Percentiles rank a stretch among this genome's conserved stretches.
phyloP scores from a whole-genome alignment of 2,888 invertebrate genomes.

The Drosophila sordidapex region DNA sequence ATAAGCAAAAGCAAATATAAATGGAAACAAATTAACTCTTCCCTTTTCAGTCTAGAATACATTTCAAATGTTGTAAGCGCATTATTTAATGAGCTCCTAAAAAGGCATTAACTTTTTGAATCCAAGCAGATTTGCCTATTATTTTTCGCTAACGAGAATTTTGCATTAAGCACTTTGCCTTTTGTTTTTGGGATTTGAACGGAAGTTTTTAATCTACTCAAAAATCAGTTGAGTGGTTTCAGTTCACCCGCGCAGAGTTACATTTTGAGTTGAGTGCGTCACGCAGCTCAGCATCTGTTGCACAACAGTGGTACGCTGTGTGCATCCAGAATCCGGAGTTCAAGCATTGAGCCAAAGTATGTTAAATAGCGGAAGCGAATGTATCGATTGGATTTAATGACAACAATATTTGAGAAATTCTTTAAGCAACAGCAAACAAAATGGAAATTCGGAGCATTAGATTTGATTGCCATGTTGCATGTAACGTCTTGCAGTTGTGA shows the following conservation, averaged over 20 bases:
- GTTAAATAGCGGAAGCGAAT: neutral
- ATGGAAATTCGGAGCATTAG: neutral
- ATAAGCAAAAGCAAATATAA: neutral
- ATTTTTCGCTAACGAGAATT: slow-evolving; percentile 30
- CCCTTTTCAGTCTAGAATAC: neutral
- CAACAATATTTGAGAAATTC: neutral
- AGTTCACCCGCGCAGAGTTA: neutral
- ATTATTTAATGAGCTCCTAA: neutral
- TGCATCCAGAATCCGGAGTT: neutral
- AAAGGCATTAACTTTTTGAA: neutral
- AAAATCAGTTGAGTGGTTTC: slow-evolving; percentile 18
- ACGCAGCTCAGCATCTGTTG: slow-evolving; percentile 43
- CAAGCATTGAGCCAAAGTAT: too few relatives aligned
- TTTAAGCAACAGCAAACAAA: neutral
- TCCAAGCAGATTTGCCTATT: slow-evolving; percentile 1
- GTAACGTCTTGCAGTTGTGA: neutral
- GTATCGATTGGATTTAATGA: neutral
- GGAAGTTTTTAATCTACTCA: slow-evolving; percentile 9
- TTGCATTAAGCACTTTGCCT: slow-evolving; percentile 34
- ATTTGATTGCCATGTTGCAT: neutral
- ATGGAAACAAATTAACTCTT: neutral
- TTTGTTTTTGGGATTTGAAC: slow-evolving; percentile 32
- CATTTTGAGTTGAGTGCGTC: slow-evolving; percentile 35
- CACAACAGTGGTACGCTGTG: slow-evolving; percentile 37
- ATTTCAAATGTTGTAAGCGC: neutral